Evolutionary conservation across 1,140 invertebrate genomes (phyloP), one percentile per base, ranked within the genome.

Genomic region (Eupeodes corollae): DNA sequence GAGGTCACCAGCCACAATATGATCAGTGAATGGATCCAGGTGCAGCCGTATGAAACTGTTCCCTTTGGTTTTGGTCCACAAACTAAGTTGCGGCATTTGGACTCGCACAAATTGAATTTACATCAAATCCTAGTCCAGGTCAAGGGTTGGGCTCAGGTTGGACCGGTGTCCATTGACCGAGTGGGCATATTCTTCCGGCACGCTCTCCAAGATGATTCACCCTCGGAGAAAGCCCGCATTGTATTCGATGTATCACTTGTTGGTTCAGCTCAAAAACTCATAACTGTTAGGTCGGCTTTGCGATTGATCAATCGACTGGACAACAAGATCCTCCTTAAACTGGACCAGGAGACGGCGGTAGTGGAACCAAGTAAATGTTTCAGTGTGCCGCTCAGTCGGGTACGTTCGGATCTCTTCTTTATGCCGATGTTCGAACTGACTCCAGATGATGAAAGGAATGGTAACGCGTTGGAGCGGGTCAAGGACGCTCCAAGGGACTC

Each of bases 161-260:
- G 80, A 52, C 90, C 94, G 13, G 84, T 99, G 1, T 90, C 89
- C 3, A 85, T 99, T 2, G 94, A 98, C 70, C 86, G 88, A 70
- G 92, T 97, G 13, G 95, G 94, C 2, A 79, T 89, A 14, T 98
- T 88, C 69, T 98, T 97, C 66, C 71, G 94, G 45, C 77, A 88
- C 53, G 80, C 87, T 1, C 74, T 76, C 15, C 73, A 75, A 8
- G 74, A 80, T 35, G 54, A 62, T 39, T 59, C 70, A 40, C 68
- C 68, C 34, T 51, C 52, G n/a, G 64, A 57, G 19, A 78, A 79
- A 54, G 82, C 83, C 0, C 74, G 88, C 51, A 73, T 94, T 15
- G 87, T 94, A 9, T 84, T 94, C 62, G 86, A 88, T 55, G 87
- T 98, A 1, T 81, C 83, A 3, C 71, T 97, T 46, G 90, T 94